phyloP scores from a whole-genome alignment of 2,797 vertebrate species.

The Sebastes matsubarae region DNA sequence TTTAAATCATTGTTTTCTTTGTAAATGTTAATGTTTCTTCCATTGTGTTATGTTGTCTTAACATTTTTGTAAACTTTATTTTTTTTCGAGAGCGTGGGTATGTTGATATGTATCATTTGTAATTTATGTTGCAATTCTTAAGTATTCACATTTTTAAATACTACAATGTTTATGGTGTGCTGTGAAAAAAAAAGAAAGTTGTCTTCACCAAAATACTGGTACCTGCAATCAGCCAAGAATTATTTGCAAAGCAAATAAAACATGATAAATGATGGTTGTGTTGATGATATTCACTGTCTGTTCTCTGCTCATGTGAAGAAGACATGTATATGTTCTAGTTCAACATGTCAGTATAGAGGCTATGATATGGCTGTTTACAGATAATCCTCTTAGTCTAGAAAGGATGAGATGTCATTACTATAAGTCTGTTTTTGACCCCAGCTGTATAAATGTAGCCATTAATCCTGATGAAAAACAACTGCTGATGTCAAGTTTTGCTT shows the following conservation, averaged over 20 bases:
- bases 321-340: neutral
- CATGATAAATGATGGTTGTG: conserved; percentile 27
- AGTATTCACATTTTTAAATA: conserved; percentile 60
- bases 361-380: conserved; percentile 30
- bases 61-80: conserved; percentile 45
- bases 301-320: neutral
- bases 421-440: conserved; percentile 49
- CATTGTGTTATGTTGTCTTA: conserved; percentile 24
- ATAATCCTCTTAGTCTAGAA: conserved; percentile 17
- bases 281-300: neutral
- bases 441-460: conserved; percentile 16
- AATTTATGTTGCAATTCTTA: conserved; percentile 61
- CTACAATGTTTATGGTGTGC: conserved; percentile 64
- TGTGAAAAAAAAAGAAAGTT: conserved; percentile 45
- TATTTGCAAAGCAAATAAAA: conserved; percentile 78
- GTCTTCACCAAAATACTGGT: conserved; percentile 66
- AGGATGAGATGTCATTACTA: conserved; percentile 23
- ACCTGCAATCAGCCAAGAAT: conserved; percentile 75
- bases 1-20: conserved; percentile 38
- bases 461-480: conserved; percentile 58
- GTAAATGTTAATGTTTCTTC: conserved; percentile 40
- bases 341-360: neutral
- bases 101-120: conserved; percentile 64
- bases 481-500: conserved; percentile 23
- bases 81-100: neutral